phyloP scores from a whole-genome alignment of 2,113 vertebrate genomes.

The Marcusenius ussheri region DNA sequence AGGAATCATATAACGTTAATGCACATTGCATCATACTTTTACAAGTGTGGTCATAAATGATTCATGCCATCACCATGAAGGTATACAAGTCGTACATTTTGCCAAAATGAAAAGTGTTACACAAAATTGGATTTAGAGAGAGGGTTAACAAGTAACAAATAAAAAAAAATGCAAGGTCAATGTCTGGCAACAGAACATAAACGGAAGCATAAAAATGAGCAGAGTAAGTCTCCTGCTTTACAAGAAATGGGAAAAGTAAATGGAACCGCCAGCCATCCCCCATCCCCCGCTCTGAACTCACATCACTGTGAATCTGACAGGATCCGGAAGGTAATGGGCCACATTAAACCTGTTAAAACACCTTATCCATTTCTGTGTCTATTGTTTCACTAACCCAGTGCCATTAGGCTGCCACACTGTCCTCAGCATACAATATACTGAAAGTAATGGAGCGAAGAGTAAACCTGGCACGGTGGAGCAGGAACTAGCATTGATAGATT shows the following conservation, averaged over 20 bases:
- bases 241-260: background rate
- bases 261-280: background rate
- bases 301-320: constrained; percentile 23
- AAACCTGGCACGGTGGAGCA: constrained; percentile 26
- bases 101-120: background rate
- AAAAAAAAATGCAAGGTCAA: background rate
- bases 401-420: constrained; percentile 30
- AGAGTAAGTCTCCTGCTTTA: background rate
- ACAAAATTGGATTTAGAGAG: background rate
- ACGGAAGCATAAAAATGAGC: background rate
- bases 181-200: background rate
- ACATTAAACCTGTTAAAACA: constrained; percentile 34
- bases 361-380: constrained; percentile 34
- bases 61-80: background rate
- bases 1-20: background rate
- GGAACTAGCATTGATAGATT: constrained; percentile 36
- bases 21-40: background rate
- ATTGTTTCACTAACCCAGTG: constrained; percentile 21
- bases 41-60: background rate
- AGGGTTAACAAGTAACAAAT: background rate
- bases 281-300: background rate
- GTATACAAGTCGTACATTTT: background rate
- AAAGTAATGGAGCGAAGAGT: constrained; percentile 33
- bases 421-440: constrained; percentile 29
- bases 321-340: constrained; percentile 30